Evolutionary conservation across 2,113 vertebrate genomes (phyloP).

Genomic region (Tor tambroides): DNA sequence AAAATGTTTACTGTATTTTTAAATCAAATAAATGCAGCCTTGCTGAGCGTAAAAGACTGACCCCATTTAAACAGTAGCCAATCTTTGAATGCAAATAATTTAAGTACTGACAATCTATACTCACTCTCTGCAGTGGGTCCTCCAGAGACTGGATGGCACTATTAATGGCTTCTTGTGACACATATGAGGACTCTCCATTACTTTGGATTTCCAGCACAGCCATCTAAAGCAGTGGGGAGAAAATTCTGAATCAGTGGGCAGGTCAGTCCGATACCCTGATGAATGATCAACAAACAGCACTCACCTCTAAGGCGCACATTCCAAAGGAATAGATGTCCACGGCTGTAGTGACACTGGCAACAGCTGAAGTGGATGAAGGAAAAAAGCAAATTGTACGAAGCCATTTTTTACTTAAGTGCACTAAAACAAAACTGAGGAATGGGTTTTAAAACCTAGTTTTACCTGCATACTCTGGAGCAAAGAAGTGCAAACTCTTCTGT

Average conservation of each 20-base stretch:
- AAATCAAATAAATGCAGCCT: background rate
- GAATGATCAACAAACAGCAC: slow-evolving; percentile 41
- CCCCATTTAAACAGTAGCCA: background rate
- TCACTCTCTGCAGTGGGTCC: slow-evolving; percentile 93
- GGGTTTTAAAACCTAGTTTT: slow-evolving; percentile 14
- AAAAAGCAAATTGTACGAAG: background rate
- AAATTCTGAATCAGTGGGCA: background rate
- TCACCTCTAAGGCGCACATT: slow-evolving; percentile 99
- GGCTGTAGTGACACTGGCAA: slow-evolving; percentile 94
- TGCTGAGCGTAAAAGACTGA: background rate
- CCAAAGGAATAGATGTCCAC: slow-evolving; percentile 99
- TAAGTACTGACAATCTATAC: slow-evolving; percentile 44
- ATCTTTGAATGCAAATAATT: background rate
- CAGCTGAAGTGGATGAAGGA: slow-evolving; percentile 69
- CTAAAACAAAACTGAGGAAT: background rate
- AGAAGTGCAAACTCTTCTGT: slow-evolving; percentile 99
- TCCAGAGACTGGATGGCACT: slow-evolving; percentile 96
- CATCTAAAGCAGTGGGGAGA: slow-evolving; percentile 80
- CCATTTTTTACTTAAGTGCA: background rate
- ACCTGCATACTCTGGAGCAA: slow-evolving; percentile 98
- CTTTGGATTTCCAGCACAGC: slow-evolving; percentile 98
- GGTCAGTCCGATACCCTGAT: background rate
- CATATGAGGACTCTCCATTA: slow-evolving; percentile 95
- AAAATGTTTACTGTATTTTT: background rate
- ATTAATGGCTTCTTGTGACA: slow-evolving; percentile 98